phyloP scores from a whole-genome alignment of 2,797 vertebrate genomes.

The Adrianichthys oophorus region DNA sequence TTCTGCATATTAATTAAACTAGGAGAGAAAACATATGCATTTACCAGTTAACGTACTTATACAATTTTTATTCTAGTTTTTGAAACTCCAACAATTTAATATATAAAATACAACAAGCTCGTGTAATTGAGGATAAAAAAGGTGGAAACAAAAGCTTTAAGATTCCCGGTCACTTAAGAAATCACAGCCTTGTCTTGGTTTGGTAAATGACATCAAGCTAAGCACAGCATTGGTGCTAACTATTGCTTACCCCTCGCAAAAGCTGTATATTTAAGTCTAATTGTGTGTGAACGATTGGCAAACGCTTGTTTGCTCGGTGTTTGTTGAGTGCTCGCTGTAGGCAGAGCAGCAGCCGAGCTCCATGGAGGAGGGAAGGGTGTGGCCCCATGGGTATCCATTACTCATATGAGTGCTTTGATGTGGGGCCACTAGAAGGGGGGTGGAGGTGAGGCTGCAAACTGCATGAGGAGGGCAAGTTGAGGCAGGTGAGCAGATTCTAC shows the following conservation, averaged over 20 bases:
- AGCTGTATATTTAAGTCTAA: conserved; percentile 44
- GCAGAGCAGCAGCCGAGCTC: conserved; percentile 48
- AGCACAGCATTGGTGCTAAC: conserved; percentile 28
- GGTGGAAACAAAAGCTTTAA: no score
- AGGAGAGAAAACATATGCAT: no score
- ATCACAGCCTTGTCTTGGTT: neutral
- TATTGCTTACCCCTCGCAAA: conserved; percentile 37
- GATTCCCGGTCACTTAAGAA: neutral
- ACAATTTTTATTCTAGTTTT: no score
- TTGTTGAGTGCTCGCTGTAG: conserved; percentile 37
- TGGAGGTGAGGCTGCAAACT: conserved; percentile 11
- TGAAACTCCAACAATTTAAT: no score
- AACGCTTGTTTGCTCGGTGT: conserved; percentile 25
- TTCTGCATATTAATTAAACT: no score
- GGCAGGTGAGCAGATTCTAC: conserved; percentile 69
- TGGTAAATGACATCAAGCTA: conserved; percentile 19
- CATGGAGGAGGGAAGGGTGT: conserved; percentile 68
- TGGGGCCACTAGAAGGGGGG: conserved; percentile 47
- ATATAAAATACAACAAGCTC: no score
- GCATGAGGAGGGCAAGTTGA: conserved; percentile 59
- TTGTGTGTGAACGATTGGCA: conserved; percentile 46
- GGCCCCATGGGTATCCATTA: conserved; percentile 71
- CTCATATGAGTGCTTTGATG: conserved; percentile 74
- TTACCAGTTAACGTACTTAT: no score
- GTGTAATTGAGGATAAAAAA: neutral